phyloP scores from a whole-genome alignment of 2,888 invertebrate species.

The Dryadula phaetusa region DNA sequence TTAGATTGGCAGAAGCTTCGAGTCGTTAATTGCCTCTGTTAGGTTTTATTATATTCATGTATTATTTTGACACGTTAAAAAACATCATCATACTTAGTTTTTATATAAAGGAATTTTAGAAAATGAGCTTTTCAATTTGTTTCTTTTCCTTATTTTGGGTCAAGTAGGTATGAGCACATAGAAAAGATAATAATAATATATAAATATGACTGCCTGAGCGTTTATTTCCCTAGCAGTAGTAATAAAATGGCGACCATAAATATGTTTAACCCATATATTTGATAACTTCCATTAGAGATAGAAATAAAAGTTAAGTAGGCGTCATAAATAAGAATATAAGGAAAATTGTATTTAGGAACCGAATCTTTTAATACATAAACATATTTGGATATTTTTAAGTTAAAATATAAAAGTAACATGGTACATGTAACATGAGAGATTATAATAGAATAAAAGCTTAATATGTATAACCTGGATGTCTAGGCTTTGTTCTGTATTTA shows the following conservation, averaged over 20 bases:
- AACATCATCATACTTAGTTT: not conserved
- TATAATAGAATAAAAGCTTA: too few species aligned
- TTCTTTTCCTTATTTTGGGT: not conserved
- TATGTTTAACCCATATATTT: constrained; percentile 46
- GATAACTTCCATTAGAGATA: constrained; percentile 46
- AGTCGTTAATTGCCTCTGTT: constrained; percentile 11
- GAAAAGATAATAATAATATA: constrained; percentile 43
- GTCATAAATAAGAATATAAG: constrained; percentile 28
- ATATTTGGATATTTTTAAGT: not conserved
- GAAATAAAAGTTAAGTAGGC: constrained; percentile 41
- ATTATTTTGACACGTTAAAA: not conserved
- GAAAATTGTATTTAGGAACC: constrained; percentile 7
- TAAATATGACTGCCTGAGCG: constrained; percentile 40
- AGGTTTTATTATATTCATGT: not conserved
- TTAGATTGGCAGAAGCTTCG: constrained; percentile 18
- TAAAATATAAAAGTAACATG: not conserved
- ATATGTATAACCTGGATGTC: too few species aligned
- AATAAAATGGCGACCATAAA: constrained; percentile 49
- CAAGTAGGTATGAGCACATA: not conserved
- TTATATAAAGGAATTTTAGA: not conserved
- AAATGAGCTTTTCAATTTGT: too few species aligned
- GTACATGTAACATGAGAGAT: too few species aligned
- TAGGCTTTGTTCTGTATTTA: too few species aligned
- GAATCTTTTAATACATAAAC: constrained; percentile 2
- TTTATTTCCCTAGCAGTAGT: constrained; percentile 46